These are phyloP conservation scores for Carlito syrichta DNA, from an alignment of 2,113 vertebrate genomes.

Conservation along the genomic window DNA sequence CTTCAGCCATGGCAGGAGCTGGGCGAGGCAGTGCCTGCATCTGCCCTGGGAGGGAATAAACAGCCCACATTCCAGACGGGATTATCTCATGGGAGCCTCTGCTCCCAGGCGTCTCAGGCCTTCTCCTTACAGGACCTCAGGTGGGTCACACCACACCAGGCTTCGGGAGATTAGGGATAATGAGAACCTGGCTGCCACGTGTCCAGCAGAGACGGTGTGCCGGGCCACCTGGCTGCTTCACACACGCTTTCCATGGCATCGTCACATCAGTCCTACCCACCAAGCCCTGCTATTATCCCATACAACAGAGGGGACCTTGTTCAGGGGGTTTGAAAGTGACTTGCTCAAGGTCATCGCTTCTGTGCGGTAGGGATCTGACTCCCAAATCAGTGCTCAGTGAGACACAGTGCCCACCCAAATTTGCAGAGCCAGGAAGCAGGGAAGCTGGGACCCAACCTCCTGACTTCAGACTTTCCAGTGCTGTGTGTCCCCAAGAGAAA, in stretches of 20 bases:
- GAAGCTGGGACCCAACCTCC: not conserved
- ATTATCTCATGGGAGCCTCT: not conserved
- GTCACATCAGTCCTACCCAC: not conserved
- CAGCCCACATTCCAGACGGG: not conserved
- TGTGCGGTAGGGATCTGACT: not conserved
- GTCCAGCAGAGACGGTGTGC: rapidly evolving
- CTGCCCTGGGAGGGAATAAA: not conserved
- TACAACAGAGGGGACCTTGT: not conserved
- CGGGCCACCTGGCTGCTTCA: not conserved
- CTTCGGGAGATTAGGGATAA: not conserved
- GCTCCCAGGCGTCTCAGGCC: not conserved
- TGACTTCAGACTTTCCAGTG: not conserved
- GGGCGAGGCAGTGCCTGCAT: not conserved
- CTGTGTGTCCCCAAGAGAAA: not conserved
- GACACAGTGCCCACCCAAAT: rapidly evolving
- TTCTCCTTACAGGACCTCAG: not conserved
- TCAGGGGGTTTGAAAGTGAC: not conserved
- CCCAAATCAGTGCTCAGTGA: not conserved
- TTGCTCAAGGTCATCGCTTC: not conserved
- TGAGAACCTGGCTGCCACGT: rapidly evolving
- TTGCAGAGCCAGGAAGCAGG: not conserved
- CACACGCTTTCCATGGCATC: not conserved
- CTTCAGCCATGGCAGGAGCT: not conserved
- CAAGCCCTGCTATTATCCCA: rapidly evolving
- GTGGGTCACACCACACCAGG: too few relatives aligned